phyloP scores from a whole-genome alignment of 2,797 vertebrate genomes.

The Dendrocincla tyrannina region DNA sequence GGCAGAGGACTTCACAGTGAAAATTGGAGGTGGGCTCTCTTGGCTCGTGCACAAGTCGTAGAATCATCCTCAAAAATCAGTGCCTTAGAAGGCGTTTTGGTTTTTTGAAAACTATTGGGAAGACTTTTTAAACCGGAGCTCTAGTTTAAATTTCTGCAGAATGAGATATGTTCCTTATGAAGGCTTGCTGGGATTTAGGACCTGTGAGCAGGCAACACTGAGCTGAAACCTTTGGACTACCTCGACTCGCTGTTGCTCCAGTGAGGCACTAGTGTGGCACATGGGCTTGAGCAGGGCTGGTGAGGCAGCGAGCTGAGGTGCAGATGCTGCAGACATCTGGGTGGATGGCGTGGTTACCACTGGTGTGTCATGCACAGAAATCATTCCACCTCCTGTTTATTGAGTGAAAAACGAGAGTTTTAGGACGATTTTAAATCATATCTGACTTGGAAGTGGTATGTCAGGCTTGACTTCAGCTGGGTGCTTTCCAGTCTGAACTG shows the following conservation, averaged over 20 bases:
- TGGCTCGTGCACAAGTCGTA: not conserved
- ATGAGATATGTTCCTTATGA: not conserved
- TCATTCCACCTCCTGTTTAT: constrained; percentile 10
- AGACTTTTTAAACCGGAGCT: not conserved
- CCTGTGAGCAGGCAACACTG: not conserved
- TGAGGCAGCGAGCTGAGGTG: not conserved
- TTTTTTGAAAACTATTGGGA: not conserved
- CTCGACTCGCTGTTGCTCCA: not conserved
- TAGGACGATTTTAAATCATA: constrained; percentile 24
- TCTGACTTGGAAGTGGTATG: constrained; percentile 22
- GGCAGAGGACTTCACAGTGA: constrained; percentile 96
- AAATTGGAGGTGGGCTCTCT: constrained; percentile 91
- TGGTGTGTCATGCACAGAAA: not conserved
- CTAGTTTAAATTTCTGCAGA: not conserved
- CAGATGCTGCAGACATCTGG: constrained; percentile 28
- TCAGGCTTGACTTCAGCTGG: constrained; percentile 37
- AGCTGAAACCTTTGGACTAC: constrained; percentile 13
- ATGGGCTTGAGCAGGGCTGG: not conserved
- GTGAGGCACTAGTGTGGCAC: not conserved
- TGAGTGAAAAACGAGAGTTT: not conserved
- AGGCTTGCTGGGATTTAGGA: not conserved
- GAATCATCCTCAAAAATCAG: not conserved
- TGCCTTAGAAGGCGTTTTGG: not conserved
- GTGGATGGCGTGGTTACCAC: not conserved
- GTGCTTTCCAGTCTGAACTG: constrained; percentile 52